These are phyloP conservation scores for Bedellia somnulentella DNA, from an alignment of 2,888 invertebrate genomes.

Conservation along the genomic window DNA sequence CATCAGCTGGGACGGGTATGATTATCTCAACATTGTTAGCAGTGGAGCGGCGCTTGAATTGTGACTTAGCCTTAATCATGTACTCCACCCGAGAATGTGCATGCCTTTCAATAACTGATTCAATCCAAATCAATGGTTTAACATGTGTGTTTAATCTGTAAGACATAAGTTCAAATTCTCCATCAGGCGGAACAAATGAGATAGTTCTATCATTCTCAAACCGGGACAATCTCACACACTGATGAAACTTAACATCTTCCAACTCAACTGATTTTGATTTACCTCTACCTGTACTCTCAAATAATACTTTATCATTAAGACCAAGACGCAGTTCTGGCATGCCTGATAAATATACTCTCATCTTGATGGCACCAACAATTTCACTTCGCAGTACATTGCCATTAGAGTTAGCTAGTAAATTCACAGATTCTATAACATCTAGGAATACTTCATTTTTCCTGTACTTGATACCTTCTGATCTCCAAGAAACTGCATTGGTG, in stretches of 20 bases:
- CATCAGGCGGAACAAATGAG: slow-evolving; percentile 98
- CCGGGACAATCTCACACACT: slow-evolving; percentile 93
- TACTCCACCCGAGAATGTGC: slow-evolving; percentile 97
- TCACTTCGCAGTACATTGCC: slow-evolving; percentile 96
- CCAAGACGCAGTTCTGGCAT: slow-evolving; percentile 98
- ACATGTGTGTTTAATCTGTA: slow-evolving; percentile 96
- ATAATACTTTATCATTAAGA: slow-evolving; percentile 95
- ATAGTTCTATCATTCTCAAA: slow-evolving; percentile 99
- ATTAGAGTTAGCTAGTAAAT: slow-evolving; percentile 92
- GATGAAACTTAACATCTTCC: slow-evolving; percentile 98
- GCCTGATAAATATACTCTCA: slow-evolving; percentile 96
- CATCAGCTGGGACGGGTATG: slow-evolving; percentile 94
- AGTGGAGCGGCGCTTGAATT: slow-evolving; percentile 95
- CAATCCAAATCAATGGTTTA: slow-evolving; percentile 98
- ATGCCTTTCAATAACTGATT: slow-evolving; percentile 96
- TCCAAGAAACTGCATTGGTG: slow-evolving; percentile 99
- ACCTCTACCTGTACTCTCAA: slow-evolving; percentile 95
- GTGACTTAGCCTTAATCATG: slow-evolving; percentile 98
- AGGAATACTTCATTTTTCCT: slow-evolving; percentile 98
- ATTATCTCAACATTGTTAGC: slow-evolving; percentile 99
- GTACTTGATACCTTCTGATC: slow-evolving; percentile 97
- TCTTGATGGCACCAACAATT: slow-evolving; percentile 97
- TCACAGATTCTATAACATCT: slow-evolving; percentile 98
- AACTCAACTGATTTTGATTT: slow-evolving; percentile 97
- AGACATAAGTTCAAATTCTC: slow-evolving; percentile 98